A percentile compares a stretch with the other conserved stretches of the same genome.
Conservation (phyloP, 2,797 vertebrate species). For the Notolabrus celidotus region DNA sequence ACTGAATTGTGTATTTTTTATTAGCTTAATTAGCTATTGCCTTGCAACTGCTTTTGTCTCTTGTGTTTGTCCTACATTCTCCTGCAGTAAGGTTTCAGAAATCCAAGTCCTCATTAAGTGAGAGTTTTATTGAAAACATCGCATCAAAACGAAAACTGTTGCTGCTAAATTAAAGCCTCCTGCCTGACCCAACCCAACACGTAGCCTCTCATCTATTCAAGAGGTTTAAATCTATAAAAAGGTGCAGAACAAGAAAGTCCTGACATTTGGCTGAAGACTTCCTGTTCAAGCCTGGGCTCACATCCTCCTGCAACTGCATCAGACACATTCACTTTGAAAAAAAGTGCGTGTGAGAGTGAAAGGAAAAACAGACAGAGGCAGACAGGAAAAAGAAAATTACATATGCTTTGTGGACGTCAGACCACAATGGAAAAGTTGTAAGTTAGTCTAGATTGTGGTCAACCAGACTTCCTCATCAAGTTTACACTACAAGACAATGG, state of each 20-base stretch:
- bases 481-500: background rate
- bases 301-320: conserved; percentile 49
- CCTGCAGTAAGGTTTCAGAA: background rate
- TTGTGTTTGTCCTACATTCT: background rate
- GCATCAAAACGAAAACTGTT: conserved; percentile 8
- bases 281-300: conserved; percentile 64
- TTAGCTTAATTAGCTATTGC: too few species aligned
- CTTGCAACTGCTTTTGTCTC: background rate
- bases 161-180: background rate
- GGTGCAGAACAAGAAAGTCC: conserved; percentile 34
- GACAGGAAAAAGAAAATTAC: conserved; percentile 28
- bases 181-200: background rate
- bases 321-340: conserved; percentile 29
- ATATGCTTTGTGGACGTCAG: conserved; percentile 18
- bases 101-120: conserved; percentile 31
- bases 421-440: conserved; percentile 45
- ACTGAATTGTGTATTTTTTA: background rate
- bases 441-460: conserved; percentile 24
- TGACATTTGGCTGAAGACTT: conserved; percentile 69
- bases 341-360: background rate
- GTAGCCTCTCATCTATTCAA: conserved; percentile 9
- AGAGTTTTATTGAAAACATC: conserved; percentile 2
- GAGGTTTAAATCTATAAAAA: conserved; percentile 27
- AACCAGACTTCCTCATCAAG: conserved; percentile 34
- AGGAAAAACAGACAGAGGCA: background rate